Evolutionary conservation across 2,888 invertebrate species (phyloP), one percentile per base, ranked within the genome.

Genomic region (Lasioglossum lativentre): DNA sequence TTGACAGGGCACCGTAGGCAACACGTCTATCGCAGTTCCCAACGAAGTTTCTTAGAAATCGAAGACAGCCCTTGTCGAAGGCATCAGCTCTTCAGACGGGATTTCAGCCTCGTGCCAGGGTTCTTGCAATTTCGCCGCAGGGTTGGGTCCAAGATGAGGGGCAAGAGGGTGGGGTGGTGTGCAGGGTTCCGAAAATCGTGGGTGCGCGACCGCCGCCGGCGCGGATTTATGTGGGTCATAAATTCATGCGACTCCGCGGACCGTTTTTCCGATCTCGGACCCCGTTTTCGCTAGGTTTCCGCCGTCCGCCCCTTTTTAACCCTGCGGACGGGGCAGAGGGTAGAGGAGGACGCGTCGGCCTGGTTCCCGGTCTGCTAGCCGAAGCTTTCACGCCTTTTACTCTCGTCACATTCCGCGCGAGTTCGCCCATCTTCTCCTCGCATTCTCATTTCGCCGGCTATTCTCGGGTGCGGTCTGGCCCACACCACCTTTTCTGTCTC

Each of bases 211-310:
- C 78, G 27, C 47, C 78, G 27, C 82, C 84, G 78, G 78, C 71
- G 70, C 92, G 91, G 92, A 95, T 95, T 95, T 94, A 95, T 94
- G 94, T 90, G 87, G 86, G 88, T 90, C 93, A 94, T 95, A 95
- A 94, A 95, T 95, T 94, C 94, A 93, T 93, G 92, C 92, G 92
- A 93, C 92, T 93, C 92, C 91, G 90, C 90, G 88, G 91, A 90
- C 89, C 88, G 90, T 92, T 93, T 94, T 92, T 91, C 91, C 93
- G 90, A 92, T 93, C 91, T 90, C 89, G 90, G 83, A 85, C 87
- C 86, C 87, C 85, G 86, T 88, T 56, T 2, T 85, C 79, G 86
- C 88, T 82, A 73, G 76, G 84, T 82, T 81, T 78, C 59, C 77
- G 73, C 56, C 38, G 23, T 70, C 63, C n/a, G 12, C 27, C 56